phyloP scores from a whole-genome alignment of 2,888 invertebrate species.

The Acleris holmiana region DNA sequence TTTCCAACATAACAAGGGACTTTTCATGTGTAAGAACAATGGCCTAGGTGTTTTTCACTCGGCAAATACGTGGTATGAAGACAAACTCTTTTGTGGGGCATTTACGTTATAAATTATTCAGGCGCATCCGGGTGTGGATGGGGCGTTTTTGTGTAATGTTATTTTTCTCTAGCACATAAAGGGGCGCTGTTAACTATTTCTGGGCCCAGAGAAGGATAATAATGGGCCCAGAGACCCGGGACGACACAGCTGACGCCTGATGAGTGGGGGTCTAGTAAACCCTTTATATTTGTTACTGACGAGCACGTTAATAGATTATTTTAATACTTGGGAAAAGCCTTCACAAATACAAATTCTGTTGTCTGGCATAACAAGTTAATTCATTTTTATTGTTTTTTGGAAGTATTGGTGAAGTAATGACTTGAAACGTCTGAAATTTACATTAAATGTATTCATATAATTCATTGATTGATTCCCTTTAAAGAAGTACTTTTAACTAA shows the following conservation, averaged over 20 bases:
- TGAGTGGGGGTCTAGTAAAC: conserved; percentile 2
- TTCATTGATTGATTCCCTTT: too few relatives aligned
- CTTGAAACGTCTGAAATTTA: too few relatives aligned
- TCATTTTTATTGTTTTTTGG: too few relatives aligned
- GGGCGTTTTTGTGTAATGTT: conserved; percentile 58
- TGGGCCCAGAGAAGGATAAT: conserved; percentile 28
- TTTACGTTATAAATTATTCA: conserved; percentile 66
- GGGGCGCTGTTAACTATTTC: conserved; percentile 40
- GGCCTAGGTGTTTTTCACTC: conserved; percentile 28
- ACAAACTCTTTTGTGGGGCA: conserved; percentile 57
- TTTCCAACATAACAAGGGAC: conserved; percentile 2
- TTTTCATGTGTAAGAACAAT: conserved; percentile 35
- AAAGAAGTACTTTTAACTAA: too few relatives aligned
- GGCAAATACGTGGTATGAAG: conserved; percentile 28
- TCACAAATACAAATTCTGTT: too few relatives aligned
- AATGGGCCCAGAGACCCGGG: conserved; percentile 41
- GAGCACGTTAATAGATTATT: too few relatives aligned
- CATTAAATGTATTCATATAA: too few relatives aligned
- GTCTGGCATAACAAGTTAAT: too few relatives aligned
- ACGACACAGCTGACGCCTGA: conserved; percentile 29
- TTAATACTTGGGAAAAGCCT: too few relatives aligned
- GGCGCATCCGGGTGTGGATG: conserved; percentile 61
- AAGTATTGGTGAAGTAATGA: too few relatives aligned
- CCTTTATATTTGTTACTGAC: background rate
- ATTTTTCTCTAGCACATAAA: conserved; percentile 55